Base-by-base conservation (phyloP, 2,797 vertebrate genomes). In the Okamejei kenojei region DNA sequence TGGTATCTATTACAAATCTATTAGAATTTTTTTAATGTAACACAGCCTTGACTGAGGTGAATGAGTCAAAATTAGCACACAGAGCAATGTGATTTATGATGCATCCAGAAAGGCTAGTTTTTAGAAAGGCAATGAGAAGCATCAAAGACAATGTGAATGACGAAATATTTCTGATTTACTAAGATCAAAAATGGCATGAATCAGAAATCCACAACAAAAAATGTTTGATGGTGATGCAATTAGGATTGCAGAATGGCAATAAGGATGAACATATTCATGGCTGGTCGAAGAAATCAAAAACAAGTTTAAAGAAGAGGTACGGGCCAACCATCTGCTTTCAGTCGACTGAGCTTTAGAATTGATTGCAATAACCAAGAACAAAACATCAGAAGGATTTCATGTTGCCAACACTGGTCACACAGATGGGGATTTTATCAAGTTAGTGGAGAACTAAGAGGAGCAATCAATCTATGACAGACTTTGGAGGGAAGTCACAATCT, bases 371-470 rank as follows among this genome's bases (percentile, higher is more conserved):
- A 58, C 35, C 76, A 6, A 76, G 26, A 92, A 74, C 10, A 91
- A 91, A 76, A n/a, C 73, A 73, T n/a, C 29, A 92, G 45, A 74
- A 35, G 76, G 29, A 54, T 92, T 92, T 92, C 38, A 76, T 74
- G n/a, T 45, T 29, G 90, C 71, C 45, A 92, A 54, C 21, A n/a
- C 5, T 54, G 54, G n/a, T 76, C 90, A n/a, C 7, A 17, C 35
- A 54, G 90, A 29, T 92, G 45, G 35, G n/a, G 32, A 71, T 23
- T 90, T 92, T 92, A 92, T 54, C 90, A 15, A 88, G 90, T 35
- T 76, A 38, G 7, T 29, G 26, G 68, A 17, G 76, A 92, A 92
- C 58, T 54, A 92, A 76, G 23, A 74, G 61, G 6, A 91, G 38
- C 90, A 54, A 65, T 54, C 13, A 71, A n/a, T 45, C 71, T 15